Base-by-base conservation (phyloP, 2,888 invertebrate genomes). In the Pherbina coryleti region DNA sequence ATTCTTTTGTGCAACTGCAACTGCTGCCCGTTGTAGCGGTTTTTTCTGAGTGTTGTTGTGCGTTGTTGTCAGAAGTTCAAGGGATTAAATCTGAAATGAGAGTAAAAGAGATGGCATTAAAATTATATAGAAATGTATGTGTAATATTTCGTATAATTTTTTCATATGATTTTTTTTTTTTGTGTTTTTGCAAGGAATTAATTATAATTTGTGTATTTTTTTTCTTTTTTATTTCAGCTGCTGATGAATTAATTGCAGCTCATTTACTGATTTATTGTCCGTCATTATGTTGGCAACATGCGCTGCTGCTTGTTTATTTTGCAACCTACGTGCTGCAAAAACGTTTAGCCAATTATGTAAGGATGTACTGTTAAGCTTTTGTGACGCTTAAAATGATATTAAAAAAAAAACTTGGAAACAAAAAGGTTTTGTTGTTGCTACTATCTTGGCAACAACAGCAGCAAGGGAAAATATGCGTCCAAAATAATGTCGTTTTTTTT, bases 191-290 rank as follows among this genome's bases (percentile, higher is more conserved):
- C 11, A 25, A 14, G 11, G 3, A 3, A 28, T 62, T 62, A 28
- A 7, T 0, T 62, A n/a, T n/a, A 51, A 70, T 57, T 51, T 73
- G 72, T 53, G 62, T 66, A 55, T 64, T 62, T 53, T 55, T 53
- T 75, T 73, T 25, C 69, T 73, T 57, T 79, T 28, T 75, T 78
- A 34, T 74, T 75, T 78, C 73, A 69, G 77, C 78, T 19, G 49
- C 34, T 76, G 55, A 22, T 72, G 51, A 67, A 71, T 78, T 81
- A 78, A 79, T 79, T 78, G 81, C 78, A 79, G 77, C 25, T 78
- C 79, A 76, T 60, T 75, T 64, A 75, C 75, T 76, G 77, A 79
- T 79, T 25, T 60, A 60, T 60, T 22, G 57, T 22, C 19, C 57
- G 57, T 60, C 57, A 60, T 60, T 60, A 60, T 22, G 57, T 60